These are phyloP conservation scores for Mobula birostris DNA, from an alignment of 2,113 vertebrate species.

Conservation along the genomic window DNA sequence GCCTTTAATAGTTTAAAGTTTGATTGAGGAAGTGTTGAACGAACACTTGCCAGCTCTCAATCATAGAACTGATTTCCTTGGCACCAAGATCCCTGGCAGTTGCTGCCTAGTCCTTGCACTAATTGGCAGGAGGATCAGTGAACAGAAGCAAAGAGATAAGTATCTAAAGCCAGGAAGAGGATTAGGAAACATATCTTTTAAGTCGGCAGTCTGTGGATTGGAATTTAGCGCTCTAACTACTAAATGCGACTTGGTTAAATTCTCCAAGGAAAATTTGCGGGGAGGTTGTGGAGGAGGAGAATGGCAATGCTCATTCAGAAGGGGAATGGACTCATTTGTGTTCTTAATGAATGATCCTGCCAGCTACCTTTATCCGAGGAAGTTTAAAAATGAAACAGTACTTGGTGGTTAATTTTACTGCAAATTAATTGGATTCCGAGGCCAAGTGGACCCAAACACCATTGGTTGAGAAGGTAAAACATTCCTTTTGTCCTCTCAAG, in stretches of 20 bases:
- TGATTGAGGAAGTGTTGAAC: neutral
- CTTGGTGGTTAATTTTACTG: too few relatives aligned
- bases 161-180: neutral
- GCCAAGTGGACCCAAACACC: neutral
- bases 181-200: neutral
- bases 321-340: neutral
- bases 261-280: neutral
- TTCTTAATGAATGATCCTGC: neutral
- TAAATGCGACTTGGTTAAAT: neutral
- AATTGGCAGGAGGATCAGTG: neutral
- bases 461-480: neutral
- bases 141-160: neutral
- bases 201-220: neutral
- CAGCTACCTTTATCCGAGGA: too few relatives aligned
- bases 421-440: neutral
- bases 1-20: neutral
- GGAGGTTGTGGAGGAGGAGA: neutral
- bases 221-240: neutral
- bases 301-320: neutral
- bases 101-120: neutral
- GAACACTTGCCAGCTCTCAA: neutral
- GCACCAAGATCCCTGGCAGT: neutral
- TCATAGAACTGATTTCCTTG: neutral
- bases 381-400: neutral
- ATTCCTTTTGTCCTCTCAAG: neutral